Conservation (phyloP, 2,888 invertebrate genomes). For the Saturnia japonica region DNA sequence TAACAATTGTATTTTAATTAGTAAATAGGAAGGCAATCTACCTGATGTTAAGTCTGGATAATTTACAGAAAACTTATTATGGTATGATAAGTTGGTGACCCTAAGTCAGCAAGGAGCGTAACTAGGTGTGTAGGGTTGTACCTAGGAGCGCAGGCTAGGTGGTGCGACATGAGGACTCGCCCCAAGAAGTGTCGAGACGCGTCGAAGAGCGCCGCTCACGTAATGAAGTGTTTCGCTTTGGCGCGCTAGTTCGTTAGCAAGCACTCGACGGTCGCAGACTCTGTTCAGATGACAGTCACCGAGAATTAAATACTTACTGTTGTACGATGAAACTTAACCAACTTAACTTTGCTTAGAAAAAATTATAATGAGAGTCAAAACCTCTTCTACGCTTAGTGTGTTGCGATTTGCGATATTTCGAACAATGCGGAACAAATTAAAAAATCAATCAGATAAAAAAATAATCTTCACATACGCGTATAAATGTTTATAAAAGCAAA, state of each 20-base stretch:
- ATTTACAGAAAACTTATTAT: neutral
- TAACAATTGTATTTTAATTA: too few species aligned
- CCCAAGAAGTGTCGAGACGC: conserved; percentile 39
- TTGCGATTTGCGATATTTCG: neutral
- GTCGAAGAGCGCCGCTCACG: conserved; percentile 67
- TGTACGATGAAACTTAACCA: conserved; percentile 63
- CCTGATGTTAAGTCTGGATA: too few species aligned
- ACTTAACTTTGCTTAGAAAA: conserved; percentile 49
- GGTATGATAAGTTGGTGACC: conserved; percentile 18
- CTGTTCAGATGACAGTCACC: conserved; percentile 77
- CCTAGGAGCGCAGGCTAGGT: conserved; percentile 16
- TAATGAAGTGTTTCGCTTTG: conserved; percentile 82
- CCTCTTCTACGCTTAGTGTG: neutral
- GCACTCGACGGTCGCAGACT: conserved; percentile 72
- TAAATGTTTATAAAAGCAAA: neutral
- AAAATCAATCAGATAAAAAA: neutral
- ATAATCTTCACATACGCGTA: neutral
- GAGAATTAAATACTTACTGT: conserved; percentile 78
- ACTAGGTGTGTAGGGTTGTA: conserved; percentile 5
- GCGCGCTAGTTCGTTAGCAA: conserved; percentile 81
- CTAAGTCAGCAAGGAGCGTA: conserved; percentile 18
- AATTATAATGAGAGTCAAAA: conserved; percentile 11
- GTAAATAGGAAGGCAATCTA: too few species aligned
- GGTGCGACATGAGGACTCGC: conserved; percentile 30
- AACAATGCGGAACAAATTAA: too few species aligned